Base-by-base conservation (phyloP, 2,888 invertebrate species). In the Lymantria dispar region DNA sequence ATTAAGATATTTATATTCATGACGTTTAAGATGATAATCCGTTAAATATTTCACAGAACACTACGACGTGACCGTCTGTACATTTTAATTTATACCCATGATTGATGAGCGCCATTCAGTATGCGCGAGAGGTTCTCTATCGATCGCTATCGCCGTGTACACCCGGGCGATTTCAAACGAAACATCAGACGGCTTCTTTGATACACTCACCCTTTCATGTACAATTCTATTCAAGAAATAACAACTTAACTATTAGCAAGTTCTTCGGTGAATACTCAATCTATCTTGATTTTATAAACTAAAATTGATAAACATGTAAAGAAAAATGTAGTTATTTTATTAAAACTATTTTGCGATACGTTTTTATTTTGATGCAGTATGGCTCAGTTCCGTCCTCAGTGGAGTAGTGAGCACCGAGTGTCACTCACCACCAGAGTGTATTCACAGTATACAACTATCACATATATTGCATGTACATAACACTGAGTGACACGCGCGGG, bases 11-110 rank as follows among this genome's bases (percentile, higher is more conserved):
- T 22, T 45, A 42, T 31, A 45, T 44, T 41, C 49, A 50, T 45
- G 36, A n/a, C n/a, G 36, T 52, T 48, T 47, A 47, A 39, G 59
- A n/a, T 41, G 54, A 62, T 52, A 57, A 45, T 50, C 31, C 51
- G 13, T 15, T 52, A 36, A 36, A 50, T 37, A 43, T 44, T 50
- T 30, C 31, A 47, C 48, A 43, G 38, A 29, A 39, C 39, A 39
- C 13, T 48, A 30, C 47, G 48, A 54, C 45, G 51, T 52, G 66
- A 54, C 54, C 57, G 50, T 40, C 40, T 15, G 43, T 45, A 49
- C 46, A 45, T 67, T 56, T 61, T 52, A 61, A 61, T 67, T 52
- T 33, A 43, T 41, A 29, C 5, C 22, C 3, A 22, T 57, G 61
- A 67, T 67, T 55, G 53, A 64, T 56, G 61, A 52, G 43, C 31